Percentiles rank a stretch among this genome's conserved stretches.
These are phyloP conservation scores for Myopa tessellatipennis DNA, from an alignment of 2,888 invertebrate genomes.

Conservation along the genomic window DNA sequence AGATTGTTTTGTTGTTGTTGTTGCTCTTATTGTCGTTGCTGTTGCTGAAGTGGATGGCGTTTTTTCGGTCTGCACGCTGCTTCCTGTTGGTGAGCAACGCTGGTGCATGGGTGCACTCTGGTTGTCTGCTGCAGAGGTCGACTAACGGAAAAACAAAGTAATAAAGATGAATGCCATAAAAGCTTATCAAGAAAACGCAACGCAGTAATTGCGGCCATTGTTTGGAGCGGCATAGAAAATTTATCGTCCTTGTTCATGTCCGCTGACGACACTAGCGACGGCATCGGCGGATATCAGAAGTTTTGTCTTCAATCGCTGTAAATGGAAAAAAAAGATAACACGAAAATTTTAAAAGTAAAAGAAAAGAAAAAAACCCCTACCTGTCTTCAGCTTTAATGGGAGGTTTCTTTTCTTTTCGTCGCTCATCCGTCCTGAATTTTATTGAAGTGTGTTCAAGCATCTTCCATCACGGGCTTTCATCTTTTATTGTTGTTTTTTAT, in stretches of 20 bases:
- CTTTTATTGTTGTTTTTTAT: too few relatives aligned
- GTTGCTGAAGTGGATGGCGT: conserved; percentile 3
- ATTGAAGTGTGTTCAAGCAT: too few relatives aligned
- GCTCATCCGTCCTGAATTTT: too few relatives aligned
- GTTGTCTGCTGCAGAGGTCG: conserved; percentile 15
- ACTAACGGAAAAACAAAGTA: conserved; percentile 33
- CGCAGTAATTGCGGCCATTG: conserved; percentile 38
- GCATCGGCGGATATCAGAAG: neutral
- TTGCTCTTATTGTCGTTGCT: neutral
- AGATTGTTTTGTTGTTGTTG: neutral
- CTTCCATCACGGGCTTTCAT: too few relatives aligned
- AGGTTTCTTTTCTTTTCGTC: too few relatives aligned
- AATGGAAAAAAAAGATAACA: neutral
- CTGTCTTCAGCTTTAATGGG: too few relatives aligned
- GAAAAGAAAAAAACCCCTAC: too few relatives aligned
- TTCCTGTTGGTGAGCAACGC: too few relatives aligned
- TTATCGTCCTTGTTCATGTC: conserved; percentile 11
- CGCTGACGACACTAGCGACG: neutral
- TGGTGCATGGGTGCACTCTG: too few relatives aligned
- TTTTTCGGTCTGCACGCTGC: too few relatives aligned
- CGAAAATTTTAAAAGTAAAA: too few relatives aligned
- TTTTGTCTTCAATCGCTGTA: neutral
- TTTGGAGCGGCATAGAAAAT: conserved; percentile 12
- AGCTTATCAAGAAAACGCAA: conserved; percentile 34
- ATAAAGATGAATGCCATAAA: conserved; percentile 37